Conservation (phyloP, 2,797 vertebrate species). For the Sylvia borin region DNA sequence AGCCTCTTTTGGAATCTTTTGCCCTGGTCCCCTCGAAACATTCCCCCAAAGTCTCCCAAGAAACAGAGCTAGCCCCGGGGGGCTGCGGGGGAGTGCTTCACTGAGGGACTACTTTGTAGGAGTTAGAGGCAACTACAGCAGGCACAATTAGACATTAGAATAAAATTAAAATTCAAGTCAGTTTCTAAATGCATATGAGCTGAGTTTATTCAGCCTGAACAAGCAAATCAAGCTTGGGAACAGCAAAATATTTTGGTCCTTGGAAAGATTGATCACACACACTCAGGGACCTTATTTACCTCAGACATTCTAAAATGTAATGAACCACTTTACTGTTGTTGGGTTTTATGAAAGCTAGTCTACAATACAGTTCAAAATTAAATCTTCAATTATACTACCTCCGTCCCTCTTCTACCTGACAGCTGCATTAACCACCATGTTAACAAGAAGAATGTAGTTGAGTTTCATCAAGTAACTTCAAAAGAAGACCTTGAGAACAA, state of each 20-base stretch:
- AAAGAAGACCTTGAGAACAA: not conserved
- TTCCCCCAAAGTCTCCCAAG: no score
- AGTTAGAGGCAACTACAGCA: not conserved
- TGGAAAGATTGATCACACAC: not conserved
- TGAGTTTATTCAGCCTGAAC: slow-evolving; percentile 6
- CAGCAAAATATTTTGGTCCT: slow-evolving; percentile 1
- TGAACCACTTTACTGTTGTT: not conserved
- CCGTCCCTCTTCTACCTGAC: not conserved
- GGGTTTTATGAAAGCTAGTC: not conserved
- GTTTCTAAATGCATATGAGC: not conserved
- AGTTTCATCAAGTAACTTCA: not conserved
- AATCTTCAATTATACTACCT: not conserved
- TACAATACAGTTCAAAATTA: slow-evolving; percentile 27
- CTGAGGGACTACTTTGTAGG: not conserved
- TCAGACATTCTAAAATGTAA: slow-evolving; percentile 4
- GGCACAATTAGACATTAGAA: not conserved
- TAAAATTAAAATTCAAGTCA: slow-evolving; percentile 29
- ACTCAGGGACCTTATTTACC: slow-evolving; percentile 9
- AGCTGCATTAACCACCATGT: not conserved
- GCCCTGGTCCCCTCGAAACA: no score
- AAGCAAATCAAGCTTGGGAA: not conserved
- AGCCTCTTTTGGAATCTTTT: no score
- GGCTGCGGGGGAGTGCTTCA: no score
- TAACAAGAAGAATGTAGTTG: not conserved
- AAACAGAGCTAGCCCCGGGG: no score